phyloP scores from a whole-genome alignment of 2,888 invertebrate genomes.

The Pilophorus perplexus region DNA sequence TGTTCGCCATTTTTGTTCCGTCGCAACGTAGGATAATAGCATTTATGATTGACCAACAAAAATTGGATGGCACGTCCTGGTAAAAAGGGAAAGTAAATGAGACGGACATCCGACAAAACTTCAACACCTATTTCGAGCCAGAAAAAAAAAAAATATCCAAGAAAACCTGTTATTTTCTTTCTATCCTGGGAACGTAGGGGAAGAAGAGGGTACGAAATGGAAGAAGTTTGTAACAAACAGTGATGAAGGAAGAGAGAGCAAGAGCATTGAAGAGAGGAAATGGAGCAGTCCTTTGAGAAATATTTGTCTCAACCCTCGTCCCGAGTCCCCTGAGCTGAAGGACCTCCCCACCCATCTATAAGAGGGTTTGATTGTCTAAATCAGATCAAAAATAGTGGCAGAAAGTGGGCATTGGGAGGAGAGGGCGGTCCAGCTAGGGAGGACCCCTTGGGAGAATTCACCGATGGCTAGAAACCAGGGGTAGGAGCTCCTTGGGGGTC shows the following conservation, averaged over 20 bases:
- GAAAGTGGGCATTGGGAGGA: slow-evolving; percentile 9
- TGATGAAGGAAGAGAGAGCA: slow-evolving; percentile 17
- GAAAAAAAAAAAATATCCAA: neutral
- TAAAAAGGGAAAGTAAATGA: too few relatives aligned
- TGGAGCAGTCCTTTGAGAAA: slow-evolving; percentile 36
- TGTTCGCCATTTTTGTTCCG: too few relatives aligned
- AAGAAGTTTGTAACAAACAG: slow-evolving; percentile 37
- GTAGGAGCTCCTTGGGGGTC: slow-evolving; percentile 19
- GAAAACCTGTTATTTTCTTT: slow-evolving; percentile 32
- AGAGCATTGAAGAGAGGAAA: slow-evolving; percentile 32
- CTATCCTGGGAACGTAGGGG: neutral
- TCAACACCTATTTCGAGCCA: neutral
- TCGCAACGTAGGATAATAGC: too few relatives aligned
- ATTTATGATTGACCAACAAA: too few relatives aligned
- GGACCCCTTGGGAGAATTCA: slow-evolving; percentile 32
- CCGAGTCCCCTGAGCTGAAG: slow-evolving; percentile 23
- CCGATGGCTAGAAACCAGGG: slow-evolving; percentile 9
- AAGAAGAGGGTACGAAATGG: slow-evolving; percentile 7
- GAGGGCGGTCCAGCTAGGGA: neutral
- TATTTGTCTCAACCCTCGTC: slow-evolving; percentile 24
- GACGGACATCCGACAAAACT: neutral
- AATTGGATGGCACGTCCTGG: too few relatives aligned
- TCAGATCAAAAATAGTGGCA: slow-evolving; percentile 45
- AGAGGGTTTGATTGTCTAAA: slow-evolving; percentile 46
- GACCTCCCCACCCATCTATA: slow-evolving; percentile 22